Percentiles rank a stretch among this genome's conserved stretches.
These are phyloP conservation scores for Dinomys branickii DNA, from an alignment of 2,113 vertebrate genomes.

Conservation along the genomic window DNA sequence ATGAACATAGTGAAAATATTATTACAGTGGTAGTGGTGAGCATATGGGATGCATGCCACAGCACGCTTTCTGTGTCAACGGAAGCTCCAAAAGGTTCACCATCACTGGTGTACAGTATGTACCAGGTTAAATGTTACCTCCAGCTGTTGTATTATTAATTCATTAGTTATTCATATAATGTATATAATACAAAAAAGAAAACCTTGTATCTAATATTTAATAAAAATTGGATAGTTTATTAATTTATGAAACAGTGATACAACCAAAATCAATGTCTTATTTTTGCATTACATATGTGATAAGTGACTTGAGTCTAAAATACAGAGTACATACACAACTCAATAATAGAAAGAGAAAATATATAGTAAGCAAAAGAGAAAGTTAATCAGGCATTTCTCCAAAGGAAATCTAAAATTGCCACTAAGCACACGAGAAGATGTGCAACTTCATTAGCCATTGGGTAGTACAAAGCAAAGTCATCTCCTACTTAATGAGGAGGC, in stretches of 20 bases:
- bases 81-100: not conserved
- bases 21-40: not conserved
- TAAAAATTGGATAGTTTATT: not conserved
- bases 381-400: not conserved
- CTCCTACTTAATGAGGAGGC: not conserved
- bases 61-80: not conserved
- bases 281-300: not conserved
- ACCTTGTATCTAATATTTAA: not conserved
- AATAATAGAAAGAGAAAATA: not conserved
- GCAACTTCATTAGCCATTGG: not conserved
- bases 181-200: not conserved
- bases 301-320: not conserved
- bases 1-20: not conserved
- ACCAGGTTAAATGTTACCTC: not conserved
- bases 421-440: not conserved
- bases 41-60: not conserved
- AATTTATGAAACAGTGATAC: not conserved
- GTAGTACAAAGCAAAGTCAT: not conserved
- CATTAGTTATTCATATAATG: not conserved
- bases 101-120: not conserved
- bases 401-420: not conserved
- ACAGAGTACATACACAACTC: not conserved
- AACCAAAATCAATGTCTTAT: not conserved
- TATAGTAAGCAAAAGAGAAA: not conserved
- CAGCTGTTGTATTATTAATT: slow-evolving; percentile 12